Evolutionary conservation across 2,113 vertebrate genomes (phyloP).

Genomic region (Rostratula benghalensis): DNA sequence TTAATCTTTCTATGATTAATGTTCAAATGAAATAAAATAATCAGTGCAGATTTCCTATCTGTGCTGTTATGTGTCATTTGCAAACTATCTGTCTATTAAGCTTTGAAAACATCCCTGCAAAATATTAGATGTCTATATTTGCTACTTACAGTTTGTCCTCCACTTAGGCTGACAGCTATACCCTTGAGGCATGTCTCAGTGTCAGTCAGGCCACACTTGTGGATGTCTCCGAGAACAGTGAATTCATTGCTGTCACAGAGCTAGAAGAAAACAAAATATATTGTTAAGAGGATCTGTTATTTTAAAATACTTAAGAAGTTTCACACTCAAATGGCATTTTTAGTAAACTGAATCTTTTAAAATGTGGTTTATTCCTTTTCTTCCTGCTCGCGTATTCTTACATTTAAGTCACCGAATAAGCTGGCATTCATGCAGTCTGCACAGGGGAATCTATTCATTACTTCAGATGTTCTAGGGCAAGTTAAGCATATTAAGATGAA

Average conservation of each 20-base stretch:
- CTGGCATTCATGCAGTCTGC: not conserved
- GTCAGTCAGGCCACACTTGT: conserved; percentile 82
- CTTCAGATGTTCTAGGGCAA: not conserved
- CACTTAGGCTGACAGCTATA: conserved; percentile 74
- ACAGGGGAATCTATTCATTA: not conserved
- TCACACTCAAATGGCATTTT: not conserved
- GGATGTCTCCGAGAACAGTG: conserved; percentile 83
- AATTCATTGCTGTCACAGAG: conserved; percentile 69
- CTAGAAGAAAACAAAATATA: conserved; percentile 7
- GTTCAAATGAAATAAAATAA: not conserved
- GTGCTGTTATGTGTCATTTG: not conserved
- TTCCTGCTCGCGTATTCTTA: not conserved
- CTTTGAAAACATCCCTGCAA: not conserved
- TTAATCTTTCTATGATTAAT: not conserved
- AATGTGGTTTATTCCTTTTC: not conserved
- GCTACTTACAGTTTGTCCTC: conserved; percentile 76
- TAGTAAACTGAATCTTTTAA: not conserved
- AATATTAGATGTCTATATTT: not conserved
- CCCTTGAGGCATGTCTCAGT: conserved; percentile 86
- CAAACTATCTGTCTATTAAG: not conserved
- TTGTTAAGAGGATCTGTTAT: not conserved
- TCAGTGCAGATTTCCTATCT: not conserved
- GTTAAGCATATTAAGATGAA: not conserved
- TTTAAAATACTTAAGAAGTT: not conserved
- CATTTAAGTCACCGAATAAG: not conserved